Base-by-base conservation (phyloP, 2,888 invertebrate genomes). In the Idaea straminata region DNA sequence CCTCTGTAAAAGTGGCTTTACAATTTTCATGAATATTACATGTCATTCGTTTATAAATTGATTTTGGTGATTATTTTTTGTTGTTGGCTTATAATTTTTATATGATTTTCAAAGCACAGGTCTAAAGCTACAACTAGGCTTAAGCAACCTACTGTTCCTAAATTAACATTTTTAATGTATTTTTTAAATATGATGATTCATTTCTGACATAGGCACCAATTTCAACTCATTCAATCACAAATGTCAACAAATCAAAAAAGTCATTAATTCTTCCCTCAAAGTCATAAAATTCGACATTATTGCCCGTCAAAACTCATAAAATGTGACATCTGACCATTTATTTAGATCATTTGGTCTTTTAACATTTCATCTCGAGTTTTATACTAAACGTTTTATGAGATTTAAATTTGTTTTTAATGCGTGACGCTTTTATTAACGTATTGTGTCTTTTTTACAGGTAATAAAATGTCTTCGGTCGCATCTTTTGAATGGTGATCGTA, bases 381-480 rank as follows among this genome's bases (percentile, higher is more conserved):
- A 13, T 36, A 36, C 36, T 36, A 47, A 47, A 47, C 13, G 47
- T 10, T 63, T 68, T 68, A 61, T 15, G 61, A 62, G 47, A 64
- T 62, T 62, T 62, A 57, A 15, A 64, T 66, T 63, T 47, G 47
- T 62, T 65, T 66, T 66, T 66, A 60, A 65, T 65, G 64, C 64
- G 65, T 64, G 66, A 63, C 64, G 57, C 57, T 65, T 63, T 57
- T 69, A 59, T 62, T 66, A 69, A 69, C 63, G 59, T 61, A 15
- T 35, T 65, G 64, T 66, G 10, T 57, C 36, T 64, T 15, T 63
- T 64, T 69, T 69, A 13, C 66, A 69, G 69, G 69, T 69, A 69
- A 66, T 69, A 60, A 64, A 62, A 47, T 13, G n/a, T 57, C 16
- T 59, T 25, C 5, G 58, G 57, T 35, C 34, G 60, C 5, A 35